Conservation (phyloP, 2,888 invertebrate species). For the Tenthredo scrophulariae region DNA sequence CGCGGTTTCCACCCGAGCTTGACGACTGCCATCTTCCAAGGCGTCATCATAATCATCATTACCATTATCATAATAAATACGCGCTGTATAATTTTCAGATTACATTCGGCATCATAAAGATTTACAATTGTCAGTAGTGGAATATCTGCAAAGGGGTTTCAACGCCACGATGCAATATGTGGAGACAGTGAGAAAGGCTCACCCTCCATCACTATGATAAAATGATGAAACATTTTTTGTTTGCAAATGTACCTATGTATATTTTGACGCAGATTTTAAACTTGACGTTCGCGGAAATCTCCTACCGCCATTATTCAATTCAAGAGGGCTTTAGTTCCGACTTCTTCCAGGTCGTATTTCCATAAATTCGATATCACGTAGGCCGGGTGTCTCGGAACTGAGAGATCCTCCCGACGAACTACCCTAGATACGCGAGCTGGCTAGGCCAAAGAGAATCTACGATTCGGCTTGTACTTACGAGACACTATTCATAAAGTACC, state of each 20-base stretch:
- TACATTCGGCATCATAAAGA: background rate
- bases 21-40: constrained; percentile 25
- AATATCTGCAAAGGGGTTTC: background rate
- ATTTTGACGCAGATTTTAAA: constrained; percentile 7
- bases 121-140: constrained; percentile 4
- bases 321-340: constrained; percentile 47
- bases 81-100: background rate
- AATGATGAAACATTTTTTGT: constrained; percentile 20
- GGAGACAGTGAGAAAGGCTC: background rate
- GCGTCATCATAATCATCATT: constrained; percentile 34
- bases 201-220: background rate
- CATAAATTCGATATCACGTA: constrained; percentile 52
- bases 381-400: constrained; percentile 39
- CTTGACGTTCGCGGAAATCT: constrained; percentile 38
- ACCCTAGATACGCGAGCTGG: background rate
- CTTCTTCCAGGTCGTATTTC: constrained; percentile 41
- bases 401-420: constrained; percentile 46
- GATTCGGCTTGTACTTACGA: constrained; percentile 25
- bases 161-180: background rate
- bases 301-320: constrained; percentile 47
- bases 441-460: constrained; percentile 42
- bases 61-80: background rate
- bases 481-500: constrained; percentile 32
- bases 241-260: constrained; percentile 1
- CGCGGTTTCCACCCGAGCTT: constrained; percentile 48